Percentiles rank a stretch among this genome's conserved stretches.
Conservation (phyloP, 1,140 invertebrate genomes). For the Psilanteris sp. region DNA sequence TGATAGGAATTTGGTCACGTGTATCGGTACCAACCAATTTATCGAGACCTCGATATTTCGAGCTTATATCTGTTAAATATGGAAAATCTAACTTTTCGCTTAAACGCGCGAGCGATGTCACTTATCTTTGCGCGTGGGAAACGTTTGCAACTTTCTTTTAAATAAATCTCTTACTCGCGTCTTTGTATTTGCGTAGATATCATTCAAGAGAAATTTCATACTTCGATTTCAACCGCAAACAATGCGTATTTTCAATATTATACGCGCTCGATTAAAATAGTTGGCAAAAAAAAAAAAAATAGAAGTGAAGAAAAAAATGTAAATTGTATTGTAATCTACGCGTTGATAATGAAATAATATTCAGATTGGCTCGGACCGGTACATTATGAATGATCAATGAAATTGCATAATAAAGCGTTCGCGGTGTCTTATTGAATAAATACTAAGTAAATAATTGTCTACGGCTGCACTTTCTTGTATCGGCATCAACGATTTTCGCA, state of each 20-base stretch:
- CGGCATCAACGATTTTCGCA: conserved; percentile 11
- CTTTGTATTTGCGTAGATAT: too few species aligned
- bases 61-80: conserved; percentile 15
- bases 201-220: too few species aligned
- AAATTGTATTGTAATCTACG: too few species aligned
- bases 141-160: conserved; percentile 16
- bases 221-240: too few species aligned
- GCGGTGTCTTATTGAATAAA: conserved; percentile 18
- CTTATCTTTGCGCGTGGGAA: conserved; percentile 36
- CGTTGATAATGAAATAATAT: too few species aligned
- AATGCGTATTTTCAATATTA: too few species aligned
- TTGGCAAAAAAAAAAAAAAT: too few species aligned
- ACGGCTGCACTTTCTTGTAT: conserved; percentile 7
- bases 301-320: too few species aligned
- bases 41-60: conserved; percentile 9
- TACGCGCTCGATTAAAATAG: too few species aligned
- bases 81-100: conserved; percentile 10
- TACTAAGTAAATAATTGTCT: neutral
- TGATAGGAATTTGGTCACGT: conserved; percentile 67
- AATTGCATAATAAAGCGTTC: conserved; percentile 1
- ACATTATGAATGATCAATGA: conserved; percentile 1
- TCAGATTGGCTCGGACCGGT: neutral
- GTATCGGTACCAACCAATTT: too few species aligned
- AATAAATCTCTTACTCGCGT: too few species aligned
- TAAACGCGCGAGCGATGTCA: too few species aligned